phyloP scores from a whole-genome alignment of 2,113 vertebrate species.

The Tetrao urogallus region DNA sequence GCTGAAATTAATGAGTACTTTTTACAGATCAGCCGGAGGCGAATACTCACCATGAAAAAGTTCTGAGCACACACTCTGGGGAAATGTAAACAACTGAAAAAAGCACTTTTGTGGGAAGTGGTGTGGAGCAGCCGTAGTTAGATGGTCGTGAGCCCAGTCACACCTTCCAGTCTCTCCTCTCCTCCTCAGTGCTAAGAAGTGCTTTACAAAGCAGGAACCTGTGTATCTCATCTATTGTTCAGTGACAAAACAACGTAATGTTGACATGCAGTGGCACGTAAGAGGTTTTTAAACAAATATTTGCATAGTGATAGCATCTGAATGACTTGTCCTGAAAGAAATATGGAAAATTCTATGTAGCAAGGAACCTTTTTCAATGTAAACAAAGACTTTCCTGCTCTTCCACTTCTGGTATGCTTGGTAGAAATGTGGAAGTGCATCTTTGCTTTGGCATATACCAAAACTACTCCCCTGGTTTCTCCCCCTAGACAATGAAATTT shows the following conservation, averaged over 20 bases:
- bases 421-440: neutral
- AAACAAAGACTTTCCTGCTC: neutral
- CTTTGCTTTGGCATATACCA: neutral
- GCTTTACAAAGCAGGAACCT: neutral
- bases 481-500: neutral
- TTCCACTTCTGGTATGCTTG: neutral
- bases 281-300: neutral
- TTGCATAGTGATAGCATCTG: neutral
- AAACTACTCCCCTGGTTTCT: neutral
- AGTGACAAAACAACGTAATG: neutral
- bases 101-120: neutral
- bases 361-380: neutral
- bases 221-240: neutral
- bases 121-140: neutral
- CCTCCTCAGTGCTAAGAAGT: neutral
- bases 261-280: neutral
- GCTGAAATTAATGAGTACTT: neutral
- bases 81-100: neutral
- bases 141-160: neutral
- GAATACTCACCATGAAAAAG: neutral
- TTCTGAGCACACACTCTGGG: neutral
- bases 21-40: neutral
- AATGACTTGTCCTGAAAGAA: neutral
- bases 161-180: neutral
- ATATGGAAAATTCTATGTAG: neutral